Conservation (phyloP, 1,140 invertebrate genomes). For the Drosophila fuyamai region DNA sequence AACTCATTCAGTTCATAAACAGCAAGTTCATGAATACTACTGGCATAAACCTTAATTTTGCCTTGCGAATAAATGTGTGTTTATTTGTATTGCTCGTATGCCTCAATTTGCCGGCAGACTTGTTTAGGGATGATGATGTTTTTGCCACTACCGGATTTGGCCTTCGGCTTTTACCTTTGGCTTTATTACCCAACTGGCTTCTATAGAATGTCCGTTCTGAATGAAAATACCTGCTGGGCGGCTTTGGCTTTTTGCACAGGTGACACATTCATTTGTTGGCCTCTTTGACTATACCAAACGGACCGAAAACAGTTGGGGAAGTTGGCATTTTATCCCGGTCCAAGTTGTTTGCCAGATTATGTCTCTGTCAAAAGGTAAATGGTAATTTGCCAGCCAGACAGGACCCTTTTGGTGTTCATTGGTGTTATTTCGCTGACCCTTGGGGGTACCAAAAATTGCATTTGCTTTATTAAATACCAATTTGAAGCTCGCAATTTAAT, state of each 20-base stretch:
- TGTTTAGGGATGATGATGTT: constrained; percentile 25
- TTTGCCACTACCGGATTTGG: constrained; percentile 15
- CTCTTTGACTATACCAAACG: constrained; percentile 75
- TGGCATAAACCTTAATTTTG: constrained; percentile 37
- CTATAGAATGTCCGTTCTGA: background rate
- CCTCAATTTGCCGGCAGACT: constrained; percentile 52
- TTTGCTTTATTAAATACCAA: constrained; percentile 78
- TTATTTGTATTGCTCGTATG: constrained; percentile 50
- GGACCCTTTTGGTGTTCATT: constrained; percentile 27
- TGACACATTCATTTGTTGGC: constrained; percentile 76
- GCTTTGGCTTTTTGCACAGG: constrained; percentile 53
- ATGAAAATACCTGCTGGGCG: constrained; percentile 4
- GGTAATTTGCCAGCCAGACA: constrained; percentile 70
- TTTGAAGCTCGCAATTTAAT: constrained; percentile 66
- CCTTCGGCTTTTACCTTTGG: constrained; percentile 47
- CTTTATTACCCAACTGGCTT: constrained; percentile 24
- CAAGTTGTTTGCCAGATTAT: constrained; percentile 44
- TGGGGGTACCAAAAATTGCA: constrained; percentile 61
- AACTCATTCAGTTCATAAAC: background rate
- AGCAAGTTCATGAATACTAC: constrained; percentile 24
- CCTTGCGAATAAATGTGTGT: constrained; percentile 19
- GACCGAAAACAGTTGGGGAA: constrained; percentile 51
- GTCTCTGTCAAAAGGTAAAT: constrained; percentile 47
- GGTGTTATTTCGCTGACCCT: constrained; percentile 13
- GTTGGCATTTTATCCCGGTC: constrained; percentile 20